Percentiles rank a stretch among this genome's conserved stretches.
These are phyloP conservation scores for Noctua janthina DNA, from an alignment of 2,888 invertebrate genomes.

Conservation along the genomic window DNA sequence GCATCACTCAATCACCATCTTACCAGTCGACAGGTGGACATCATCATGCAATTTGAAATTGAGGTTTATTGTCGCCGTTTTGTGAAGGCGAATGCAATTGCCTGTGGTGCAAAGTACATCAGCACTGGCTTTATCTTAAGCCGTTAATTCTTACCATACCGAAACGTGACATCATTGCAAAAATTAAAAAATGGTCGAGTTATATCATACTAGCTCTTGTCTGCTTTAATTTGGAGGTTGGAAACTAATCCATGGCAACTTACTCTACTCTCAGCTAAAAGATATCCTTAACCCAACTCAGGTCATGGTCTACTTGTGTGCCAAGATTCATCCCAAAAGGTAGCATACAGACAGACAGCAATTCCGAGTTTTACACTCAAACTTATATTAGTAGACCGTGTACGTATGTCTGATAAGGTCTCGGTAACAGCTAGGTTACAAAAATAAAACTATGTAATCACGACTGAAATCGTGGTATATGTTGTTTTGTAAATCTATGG, in stretches of 20 bases:
- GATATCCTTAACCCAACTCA: not conserved
- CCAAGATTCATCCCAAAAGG: not conserved
- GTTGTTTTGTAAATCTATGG: slow-evolving; percentile 19
- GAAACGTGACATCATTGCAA: slow-evolving; percentile 51
- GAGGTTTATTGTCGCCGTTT: slow-evolving; percentile 58
- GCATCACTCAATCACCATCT: slow-evolving; percentile 75
- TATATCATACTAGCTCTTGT: slow-evolving; percentile 4
- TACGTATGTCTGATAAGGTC: slow-evolving; percentile 1
- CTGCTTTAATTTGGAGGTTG: not conserved
- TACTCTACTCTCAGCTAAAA: not conserved
- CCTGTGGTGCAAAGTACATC: slow-evolving; percentile 21
- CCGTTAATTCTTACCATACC: slow-evolving; percentile 32
- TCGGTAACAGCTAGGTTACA: not conserved
- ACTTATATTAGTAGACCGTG: not conserved
- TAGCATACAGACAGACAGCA: not conserved
- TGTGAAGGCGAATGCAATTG: slow-evolving; percentile 46
- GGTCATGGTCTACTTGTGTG: not conserved
- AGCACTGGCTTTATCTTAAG: slow-evolving; percentile 49
- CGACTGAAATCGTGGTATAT: slow-evolving; percentile 23
- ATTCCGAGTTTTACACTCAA: not conserved
- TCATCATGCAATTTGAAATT: slow-evolving; percentile 67
- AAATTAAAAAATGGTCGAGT: slow-evolving; percentile 13
- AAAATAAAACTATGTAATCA: slow-evolving; percentile 23
- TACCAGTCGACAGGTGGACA: slow-evolving; percentile 68
- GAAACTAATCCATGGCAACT: not conserved